phyloP scores from a whole-genome alignment of 2,888 invertebrate species.

The Zaprionus obscuricornis region DNA sequence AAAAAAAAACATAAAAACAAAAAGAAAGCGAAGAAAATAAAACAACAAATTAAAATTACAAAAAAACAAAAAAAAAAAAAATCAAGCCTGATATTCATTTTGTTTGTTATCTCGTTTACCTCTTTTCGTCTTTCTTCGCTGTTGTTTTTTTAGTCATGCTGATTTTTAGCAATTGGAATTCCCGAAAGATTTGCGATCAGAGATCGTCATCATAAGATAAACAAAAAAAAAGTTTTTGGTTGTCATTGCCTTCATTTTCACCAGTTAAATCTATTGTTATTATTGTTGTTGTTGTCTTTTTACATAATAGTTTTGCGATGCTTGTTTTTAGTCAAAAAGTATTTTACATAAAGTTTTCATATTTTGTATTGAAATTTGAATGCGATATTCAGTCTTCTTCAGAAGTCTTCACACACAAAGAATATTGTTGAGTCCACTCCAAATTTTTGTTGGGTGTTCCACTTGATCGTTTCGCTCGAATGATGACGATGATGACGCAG shows the following conservation, averaged over 20 bases:
- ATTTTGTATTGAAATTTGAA: too few relatives aligned
- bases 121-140: slow-evolving; percentile 25
- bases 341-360: slow-evolving; percentile 58
- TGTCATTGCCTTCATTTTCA: slow-evolving; percentile 58
- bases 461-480: too few relatives aligned
- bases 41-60: slow-evolving; percentile 41
- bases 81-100: slow-evolving; percentile 27
- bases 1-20: too few relatives aligned
- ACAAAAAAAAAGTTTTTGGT: slow-evolving; percentile 55
- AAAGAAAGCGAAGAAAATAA: slow-evolving; percentile 60
- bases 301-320: slow-evolving; percentile 26
- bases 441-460: slow-evolving; percentile 30
- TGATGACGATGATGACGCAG: slow-evolving; percentile 58
- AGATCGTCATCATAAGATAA: slow-evolving; percentile 47
- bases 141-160: slow-evolving; percentile 68
- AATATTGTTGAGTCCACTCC: slow-evolving; percentile 49
- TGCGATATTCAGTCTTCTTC: too few relatives aligned
- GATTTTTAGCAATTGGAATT: slow-evolving; percentile 67
- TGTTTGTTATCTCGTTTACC: too few relatives aligned
- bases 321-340: slow-evolving; percentile 6
- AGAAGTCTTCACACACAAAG: too few relatives aligned
- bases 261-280: slow-evolving; percentile 20
- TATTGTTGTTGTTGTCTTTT: slow-evolving; percentile 10
- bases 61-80: slow-evolving; percentile 47
- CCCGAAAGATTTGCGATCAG: slow-evolving; percentile 47